Base-by-base conservation (phyloP, 2,113 vertebrate genomes). In the Toxostoma redivivum region DNA sequence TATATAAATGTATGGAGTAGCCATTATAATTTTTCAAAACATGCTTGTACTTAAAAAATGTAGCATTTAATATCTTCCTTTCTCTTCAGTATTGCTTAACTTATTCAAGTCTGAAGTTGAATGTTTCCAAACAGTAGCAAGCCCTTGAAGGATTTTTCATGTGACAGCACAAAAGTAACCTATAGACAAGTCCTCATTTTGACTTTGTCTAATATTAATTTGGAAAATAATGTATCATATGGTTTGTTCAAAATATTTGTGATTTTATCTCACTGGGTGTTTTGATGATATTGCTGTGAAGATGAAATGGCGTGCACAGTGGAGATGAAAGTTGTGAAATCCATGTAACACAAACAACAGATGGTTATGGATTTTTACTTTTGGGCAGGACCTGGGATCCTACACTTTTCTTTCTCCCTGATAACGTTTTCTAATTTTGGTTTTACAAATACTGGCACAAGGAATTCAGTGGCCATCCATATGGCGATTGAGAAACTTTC, bases 271-370 rank as follows among this genome's bases (percentile, higher is more conserved):
- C 82, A 77, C n/a, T 74, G 84, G 66, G 58, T 94, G 47, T 72
- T 95, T 64, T 65, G 31, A 18, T 66, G 76, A 84, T 91, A 88
- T 90, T 93, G 65, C 33, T 94, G 73, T 77, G 88, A 96, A 97
- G 90, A 93, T 91, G 82, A 96, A 96, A 86, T 95, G 54, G 56
- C 58, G 0, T 83, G 61, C 83, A 86, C 71, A 86, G 50, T 91
- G 82, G 88, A 96, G 92, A 92, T 92, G 90, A 91, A 79, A 85
- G 73, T 95, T 97, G 83, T 22, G 47, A 97, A 97, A 96, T 96
- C 47, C 74, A 67, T 86, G n/a, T 90, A 95, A 88, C 74, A 90
- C 58, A 95, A 96, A 97, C 79, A 97, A 83, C 88, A 97, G 86
- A 94, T 95, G 70, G 89, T 85, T 96, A 47, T 57, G 37, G 92